Evolutionary conservation across 2,888 invertebrate genomes (phyloP), one percentile per base, ranked within the genome.

Genomic region (Xylocampa areola): DNA sequence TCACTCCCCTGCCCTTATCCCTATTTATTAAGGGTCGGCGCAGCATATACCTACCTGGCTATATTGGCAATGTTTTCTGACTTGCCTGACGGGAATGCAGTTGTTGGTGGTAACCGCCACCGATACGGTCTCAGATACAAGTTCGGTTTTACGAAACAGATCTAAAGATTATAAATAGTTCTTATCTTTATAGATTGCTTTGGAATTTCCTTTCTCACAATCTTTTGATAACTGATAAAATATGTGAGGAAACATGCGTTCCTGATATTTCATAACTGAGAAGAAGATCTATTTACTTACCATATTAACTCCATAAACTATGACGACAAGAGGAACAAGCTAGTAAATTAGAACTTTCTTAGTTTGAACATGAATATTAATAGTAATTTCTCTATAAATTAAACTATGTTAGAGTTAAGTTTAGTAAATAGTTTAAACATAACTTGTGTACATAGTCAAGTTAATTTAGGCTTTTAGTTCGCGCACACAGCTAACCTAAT

Each of bases 331-430:
- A 27, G 27, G 16, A 40, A 27, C 25, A 16, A 10, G 40, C 27
- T 16, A 5, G 21, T 14, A 27, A 27, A 25, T 40, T 40, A 40
- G 40, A 40, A 40, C 27, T 27, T 40, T 16, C 23, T 16, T 16
- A 40, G 16, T 40, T 27, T 40, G 16, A 40, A 40, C 40, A 40
- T 16, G 40, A 27, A 40, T 27, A 40, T 40, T 14, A 27, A 14
- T 16, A n/a, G 7, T 16, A 27, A 27, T 21, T 40, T 40, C 27
- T 40, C 40, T 27, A 27, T 37, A 13, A 25, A 27, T 16, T 21
- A 27, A 16, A 40, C 27, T 17, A 10, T 13, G 8, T 23, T 36
- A 19, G 17, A 39, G 23, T 39, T 39, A 25, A 30, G 25, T 27
- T 40, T 16, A 11, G 14, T 14, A 40, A 40, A 40, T 27, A 40